Percentiles rank a stretch among this genome's conserved stretches.
These are phyloP conservation scores for Ivindomyrus marchei DNA, from an alignment of 2,113 vertebrate species.

Conservation along the genomic window DNA sequence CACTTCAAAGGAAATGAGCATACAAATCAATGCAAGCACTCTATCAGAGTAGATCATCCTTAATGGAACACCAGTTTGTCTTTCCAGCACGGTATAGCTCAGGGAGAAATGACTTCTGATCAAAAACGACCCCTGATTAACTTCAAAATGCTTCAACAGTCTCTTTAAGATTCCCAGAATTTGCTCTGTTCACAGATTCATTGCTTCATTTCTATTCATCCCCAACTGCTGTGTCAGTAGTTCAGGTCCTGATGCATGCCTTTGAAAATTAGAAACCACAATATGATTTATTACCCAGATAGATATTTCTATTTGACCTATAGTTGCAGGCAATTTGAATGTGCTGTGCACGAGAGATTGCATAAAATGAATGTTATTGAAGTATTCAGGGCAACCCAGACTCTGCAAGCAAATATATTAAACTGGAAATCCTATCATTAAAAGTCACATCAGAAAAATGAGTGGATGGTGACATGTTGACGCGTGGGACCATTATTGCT, in stretches of 20 bases:
- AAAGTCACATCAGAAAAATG: not conserved
- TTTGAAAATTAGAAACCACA: not conserved
- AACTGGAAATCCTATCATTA: not conserved
- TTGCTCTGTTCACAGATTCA: not conserved
- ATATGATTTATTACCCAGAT: not conserved
- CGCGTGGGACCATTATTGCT: not conserved
- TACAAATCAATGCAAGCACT: not conserved
- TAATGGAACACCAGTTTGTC: not conserved
- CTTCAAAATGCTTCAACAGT: not conserved
- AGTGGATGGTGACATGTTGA: not conserved
- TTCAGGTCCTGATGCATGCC: not conserved
- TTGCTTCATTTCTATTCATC: not conserved
- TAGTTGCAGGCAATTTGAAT: not conserved
- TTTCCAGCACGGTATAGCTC: not conserved
- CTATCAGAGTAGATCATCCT: not conserved
- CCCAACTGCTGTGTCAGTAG: not conserved
- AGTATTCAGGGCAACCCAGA: not conserved
- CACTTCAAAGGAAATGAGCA: not conserved
- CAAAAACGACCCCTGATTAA: not conserved
- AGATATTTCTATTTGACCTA: conserved; percentile 5
- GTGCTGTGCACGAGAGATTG: not conserved
- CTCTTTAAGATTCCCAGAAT: not conserved
- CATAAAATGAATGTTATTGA: not conserved
- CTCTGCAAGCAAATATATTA: not conserved
- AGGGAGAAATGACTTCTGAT: not conserved